A percentile compares a stretch with the other conserved stretches of the same genome.
Evolutionary conservation across 2,113 vertebrate species (phyloP).

Genomic region (Rhagologus leucostigma): DNA sequence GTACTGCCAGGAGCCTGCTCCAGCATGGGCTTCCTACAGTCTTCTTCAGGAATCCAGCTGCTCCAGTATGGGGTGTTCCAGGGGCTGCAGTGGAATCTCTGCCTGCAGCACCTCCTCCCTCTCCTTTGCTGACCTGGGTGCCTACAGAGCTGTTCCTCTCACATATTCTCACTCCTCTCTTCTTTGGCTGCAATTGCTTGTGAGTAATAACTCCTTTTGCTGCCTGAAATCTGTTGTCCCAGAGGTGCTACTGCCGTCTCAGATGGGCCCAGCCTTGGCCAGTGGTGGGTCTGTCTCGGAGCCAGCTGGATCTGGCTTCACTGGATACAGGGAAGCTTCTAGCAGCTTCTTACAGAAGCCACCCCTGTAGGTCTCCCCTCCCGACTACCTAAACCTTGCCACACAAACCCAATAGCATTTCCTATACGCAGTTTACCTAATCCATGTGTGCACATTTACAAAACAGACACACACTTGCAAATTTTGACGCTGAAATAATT

Average conservation of each 20-base stretch:
- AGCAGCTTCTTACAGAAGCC: background rate
- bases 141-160: background rate
- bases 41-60: background rate
- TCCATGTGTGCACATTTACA: accelerated
- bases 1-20: background rate
- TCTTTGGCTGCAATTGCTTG: background rate
- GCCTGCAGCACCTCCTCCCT: background rate
- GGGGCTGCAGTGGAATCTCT: background rate
- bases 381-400: background rate
- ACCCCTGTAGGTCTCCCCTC: background rate
- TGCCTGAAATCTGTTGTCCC: background rate
- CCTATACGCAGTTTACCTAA: background rate
- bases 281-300: background rate
- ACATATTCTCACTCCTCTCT: background rate
- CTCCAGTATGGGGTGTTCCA: background rate
- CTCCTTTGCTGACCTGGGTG: background rate
- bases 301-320: background rate
- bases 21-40: background rate
- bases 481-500: background rate
- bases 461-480: background rate
- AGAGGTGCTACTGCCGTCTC: too few species aligned
- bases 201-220: background rate
- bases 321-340: background rate
- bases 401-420: background rate
- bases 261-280: background rate